A percentile compares a stretch with the other conserved stretches of the same genome.
These are phyloP conservation scores for Trachurus trachurus DNA, from an alignment of 2,797 vertebrate species.

Conservation along the genomic window DNA sequence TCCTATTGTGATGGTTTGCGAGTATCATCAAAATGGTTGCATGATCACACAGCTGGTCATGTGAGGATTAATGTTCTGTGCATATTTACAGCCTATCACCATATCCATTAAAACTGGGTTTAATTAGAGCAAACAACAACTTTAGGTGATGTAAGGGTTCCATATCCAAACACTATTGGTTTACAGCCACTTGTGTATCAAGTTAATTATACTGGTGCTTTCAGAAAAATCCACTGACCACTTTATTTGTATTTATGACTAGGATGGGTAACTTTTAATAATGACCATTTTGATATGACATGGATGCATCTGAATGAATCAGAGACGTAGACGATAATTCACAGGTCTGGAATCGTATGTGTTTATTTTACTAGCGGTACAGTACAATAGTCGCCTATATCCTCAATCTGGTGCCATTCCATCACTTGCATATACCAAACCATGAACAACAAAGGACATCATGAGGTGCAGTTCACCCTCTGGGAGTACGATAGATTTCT, in stretches of 20 bases:
- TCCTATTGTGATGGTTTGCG: not conserved
- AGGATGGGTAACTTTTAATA: not conserved
- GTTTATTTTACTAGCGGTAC: not conserved
- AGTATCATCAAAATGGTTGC: not conserved
- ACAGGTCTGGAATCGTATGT: too few relatives aligned
- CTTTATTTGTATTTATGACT: not conserved
- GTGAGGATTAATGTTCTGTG: not conserved
- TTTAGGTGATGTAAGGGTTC: not conserved
- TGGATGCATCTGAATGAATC: not conserved
- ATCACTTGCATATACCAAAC: not conserved
- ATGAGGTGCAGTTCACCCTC: slow-evolving; percentile 21
- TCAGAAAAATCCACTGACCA: not conserved
- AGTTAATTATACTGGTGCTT: not conserved
- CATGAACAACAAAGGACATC: not conserved
- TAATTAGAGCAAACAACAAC: not conserved
- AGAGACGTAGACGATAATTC: not conserved
- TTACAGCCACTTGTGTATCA: not conserved
- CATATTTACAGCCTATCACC: not conserved
- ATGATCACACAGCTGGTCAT: not conserved
- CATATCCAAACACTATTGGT: not conserved
- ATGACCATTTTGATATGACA: not conserved
- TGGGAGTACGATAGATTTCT: slow-evolving; percentile 31
- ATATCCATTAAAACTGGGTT: not conserved
- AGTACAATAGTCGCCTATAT: not conserved
- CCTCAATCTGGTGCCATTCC: not conserved